phyloP scores from a whole-genome alignment of 2,888 invertebrate species.

The Celastrina argiolus region DNA sequence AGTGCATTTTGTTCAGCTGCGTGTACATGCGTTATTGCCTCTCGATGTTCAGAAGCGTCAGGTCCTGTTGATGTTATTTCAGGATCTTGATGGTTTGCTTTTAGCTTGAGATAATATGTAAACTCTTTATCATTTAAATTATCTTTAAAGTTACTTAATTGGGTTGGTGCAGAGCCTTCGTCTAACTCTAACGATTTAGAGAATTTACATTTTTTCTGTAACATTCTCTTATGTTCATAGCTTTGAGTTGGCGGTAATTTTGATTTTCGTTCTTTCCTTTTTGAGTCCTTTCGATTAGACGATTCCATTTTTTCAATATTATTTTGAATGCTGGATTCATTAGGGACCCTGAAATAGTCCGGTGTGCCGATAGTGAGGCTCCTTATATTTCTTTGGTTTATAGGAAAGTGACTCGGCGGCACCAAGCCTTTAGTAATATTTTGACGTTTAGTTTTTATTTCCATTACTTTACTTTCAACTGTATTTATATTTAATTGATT shows the following conservation, averaged over 20 bases:
- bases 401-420: neutral
- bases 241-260: neutral
- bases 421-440: neutral
- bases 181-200: neutral
- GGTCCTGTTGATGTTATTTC: constrained; percentile 11
- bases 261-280: neutral
- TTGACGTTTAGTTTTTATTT: neutral
- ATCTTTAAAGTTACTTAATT: neutral
- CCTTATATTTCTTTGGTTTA: constrained; percentile 11
- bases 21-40: neutral
- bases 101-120: neutral
- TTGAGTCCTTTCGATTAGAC: neutral
- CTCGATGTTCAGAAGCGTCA: neutral
- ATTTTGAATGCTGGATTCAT: neutral
- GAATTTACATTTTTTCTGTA: neutral
- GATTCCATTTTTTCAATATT: neutral
- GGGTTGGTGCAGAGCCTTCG: neutral
- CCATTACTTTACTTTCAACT: neutral
- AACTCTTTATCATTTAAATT: neutral
- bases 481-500: neutral
- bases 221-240: neutral
- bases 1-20: neutral
- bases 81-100: neutral
- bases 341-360: neutral
- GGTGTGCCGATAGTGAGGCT: constrained; percentile 1